Conservation (phyloP, 2,797 vertebrate genomes). For the Heliangelus exortis region DNA sequence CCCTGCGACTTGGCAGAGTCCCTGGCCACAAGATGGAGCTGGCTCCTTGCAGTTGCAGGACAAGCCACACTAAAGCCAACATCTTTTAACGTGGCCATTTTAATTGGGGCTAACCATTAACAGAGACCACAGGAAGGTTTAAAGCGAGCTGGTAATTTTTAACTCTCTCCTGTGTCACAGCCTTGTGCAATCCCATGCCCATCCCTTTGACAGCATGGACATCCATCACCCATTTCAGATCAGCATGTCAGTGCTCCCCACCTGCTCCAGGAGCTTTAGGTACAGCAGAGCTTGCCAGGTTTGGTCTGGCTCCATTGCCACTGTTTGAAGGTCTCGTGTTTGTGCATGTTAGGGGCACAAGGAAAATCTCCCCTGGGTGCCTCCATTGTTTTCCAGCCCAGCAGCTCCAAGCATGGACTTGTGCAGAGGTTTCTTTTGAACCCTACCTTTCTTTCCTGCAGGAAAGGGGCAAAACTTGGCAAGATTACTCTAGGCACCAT, state of each 20-base stretch:
- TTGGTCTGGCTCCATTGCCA: background rate
- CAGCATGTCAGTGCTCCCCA: background rate
- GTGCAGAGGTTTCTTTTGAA: background rate
- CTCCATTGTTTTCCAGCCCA: background rate
- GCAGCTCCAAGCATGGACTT: background rate
- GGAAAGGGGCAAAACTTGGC: background rate
- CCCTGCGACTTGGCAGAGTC: background rate
- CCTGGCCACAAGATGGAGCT: slow-evolving; percentile 65
- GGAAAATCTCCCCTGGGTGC: background rate
- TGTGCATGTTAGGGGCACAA: background rate
- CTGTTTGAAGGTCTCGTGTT: background rate
- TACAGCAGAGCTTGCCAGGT: background rate
- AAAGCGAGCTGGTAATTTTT: background rate
- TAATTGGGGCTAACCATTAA: background rate
- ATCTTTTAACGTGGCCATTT: background rate
- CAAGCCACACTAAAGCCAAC: background rate
- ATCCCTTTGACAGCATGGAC: background rate
- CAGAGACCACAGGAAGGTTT: background rate
- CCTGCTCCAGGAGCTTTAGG: background rate
- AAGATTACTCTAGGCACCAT: fast-evolving
- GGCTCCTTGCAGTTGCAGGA: background rate
- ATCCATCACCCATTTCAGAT: background rate
- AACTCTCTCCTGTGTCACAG: background rate
- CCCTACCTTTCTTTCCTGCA: background rate
- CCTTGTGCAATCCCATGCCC: background rate